Evolutionary conservation across 2,888 invertebrate genomes (phyloP).

Genomic region (Silvanus unidentatus): DNA sequence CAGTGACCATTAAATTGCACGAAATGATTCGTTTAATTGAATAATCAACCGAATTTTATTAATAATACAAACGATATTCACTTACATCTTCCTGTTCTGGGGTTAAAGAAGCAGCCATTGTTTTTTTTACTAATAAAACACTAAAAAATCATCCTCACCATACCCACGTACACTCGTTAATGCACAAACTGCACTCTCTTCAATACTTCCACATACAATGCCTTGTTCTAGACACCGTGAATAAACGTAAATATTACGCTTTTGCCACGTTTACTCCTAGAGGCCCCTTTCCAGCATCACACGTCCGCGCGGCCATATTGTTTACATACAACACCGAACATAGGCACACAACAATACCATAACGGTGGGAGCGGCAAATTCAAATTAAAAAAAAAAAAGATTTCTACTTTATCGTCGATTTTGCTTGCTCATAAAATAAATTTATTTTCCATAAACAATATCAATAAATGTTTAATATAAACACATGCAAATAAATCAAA

Average conservation of each 20-base stretch:
- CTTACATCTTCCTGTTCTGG: slow-evolving; percentile 74
- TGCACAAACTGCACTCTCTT: not conserved
- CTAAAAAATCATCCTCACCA: slow-evolving; percentile 1
- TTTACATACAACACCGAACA: too few species aligned
- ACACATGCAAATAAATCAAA: not conserved
- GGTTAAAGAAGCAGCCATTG: slow-evolving; percentile 69
- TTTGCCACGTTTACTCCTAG: not conserved
- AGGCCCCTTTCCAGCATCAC: too few species aligned
- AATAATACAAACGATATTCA: slow-evolving; percentile 27
- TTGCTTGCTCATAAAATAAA: not conserved
- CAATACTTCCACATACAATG: not conserved
- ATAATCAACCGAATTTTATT: too few species aligned
- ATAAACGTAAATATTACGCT: not conserved
- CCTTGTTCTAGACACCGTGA: not conserved
- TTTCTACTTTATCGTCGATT: not conserved
- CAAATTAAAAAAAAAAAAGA: too few species aligned
- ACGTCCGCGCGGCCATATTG: too few species aligned
- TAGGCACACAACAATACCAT: too few species aligned
- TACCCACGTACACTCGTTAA: slow-evolving; percentile 12
- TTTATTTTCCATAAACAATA: not conserved
- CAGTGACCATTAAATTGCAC: too few species aligned
- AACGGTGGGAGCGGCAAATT: too few species aligned
- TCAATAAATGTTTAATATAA: not conserved
- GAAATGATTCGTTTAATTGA: too few species aligned
- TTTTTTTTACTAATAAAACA: slow-evolving; percentile 16